A percentile compares a stretch with the other conserved stretches of the same genome.
phyloP scores from a whole-genome alignment of 2,113 vertebrate species.

The Porphyrio hochstetteri region DNA sequence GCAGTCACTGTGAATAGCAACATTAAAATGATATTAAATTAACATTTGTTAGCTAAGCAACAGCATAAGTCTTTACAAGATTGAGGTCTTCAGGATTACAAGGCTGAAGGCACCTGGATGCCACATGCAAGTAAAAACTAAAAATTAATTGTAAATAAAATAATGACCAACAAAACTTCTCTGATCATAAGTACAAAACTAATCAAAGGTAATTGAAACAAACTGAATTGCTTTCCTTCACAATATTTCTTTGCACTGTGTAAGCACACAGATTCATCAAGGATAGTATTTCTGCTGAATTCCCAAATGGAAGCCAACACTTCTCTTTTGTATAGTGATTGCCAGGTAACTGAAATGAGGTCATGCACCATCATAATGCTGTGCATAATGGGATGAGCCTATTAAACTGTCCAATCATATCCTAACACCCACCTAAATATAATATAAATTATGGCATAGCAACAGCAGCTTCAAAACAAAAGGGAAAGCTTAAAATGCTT shows the following conservation, averaged over 20 bases:
- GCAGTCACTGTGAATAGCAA: background rate
- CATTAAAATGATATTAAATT: background rate
- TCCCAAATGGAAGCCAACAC: background rate
- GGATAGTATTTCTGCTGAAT: background rate
- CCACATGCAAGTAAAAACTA: background rate
- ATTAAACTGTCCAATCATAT: background rate
- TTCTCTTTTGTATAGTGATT: background rate
- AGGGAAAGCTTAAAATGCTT: background rate
- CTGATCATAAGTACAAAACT: background rate
- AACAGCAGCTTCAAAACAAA: slow-evolving; percentile 21
- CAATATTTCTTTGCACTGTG: background rate
- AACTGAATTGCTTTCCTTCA: background rate
- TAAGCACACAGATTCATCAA: background rate
- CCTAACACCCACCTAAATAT: background rate
- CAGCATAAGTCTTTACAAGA: background rate
- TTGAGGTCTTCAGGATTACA: background rate
- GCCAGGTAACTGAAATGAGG: background rate
- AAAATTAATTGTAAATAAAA: background rate
- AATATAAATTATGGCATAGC: background rate
- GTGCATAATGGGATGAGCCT: background rate
- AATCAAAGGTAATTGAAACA: background rate
- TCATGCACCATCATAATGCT: background rate
- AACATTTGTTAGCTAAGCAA: background rate
- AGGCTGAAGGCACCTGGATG: background rate
- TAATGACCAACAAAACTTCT: background rate